A percentile compares a stretch with the other conserved stretches of the same genome.
These are phyloP conservation scores for Gryon sp. DNA, from an alignment of 1,140 invertebrate genomes.

Conservation along the genomic window DNA sequence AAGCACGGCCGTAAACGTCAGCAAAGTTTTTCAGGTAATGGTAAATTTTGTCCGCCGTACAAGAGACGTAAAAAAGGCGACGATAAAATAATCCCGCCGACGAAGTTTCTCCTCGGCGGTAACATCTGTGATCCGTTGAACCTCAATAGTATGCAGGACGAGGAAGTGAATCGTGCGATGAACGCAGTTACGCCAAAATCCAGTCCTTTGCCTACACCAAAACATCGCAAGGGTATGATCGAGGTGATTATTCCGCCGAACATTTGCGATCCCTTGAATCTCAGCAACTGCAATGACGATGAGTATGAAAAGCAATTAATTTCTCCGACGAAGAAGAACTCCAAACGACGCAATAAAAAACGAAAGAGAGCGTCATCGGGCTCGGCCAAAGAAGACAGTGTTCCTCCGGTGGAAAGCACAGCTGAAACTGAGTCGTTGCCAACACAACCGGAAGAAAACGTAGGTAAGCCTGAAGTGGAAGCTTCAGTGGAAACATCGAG, in stretches of 20 bases:
- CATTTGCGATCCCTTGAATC: slow-evolving; percentile 93
- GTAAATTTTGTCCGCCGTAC: slow-evolving; percentile 79
- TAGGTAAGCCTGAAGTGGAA: neutral
- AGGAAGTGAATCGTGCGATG: slow-evolving; percentile 90
- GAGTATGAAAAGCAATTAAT: slow-evolving; percentile 88
- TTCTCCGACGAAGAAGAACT: slow-evolving; percentile 83
- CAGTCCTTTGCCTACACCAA: slow-evolving; percentile 92
- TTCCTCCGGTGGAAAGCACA: slow-evolving; percentile 63
- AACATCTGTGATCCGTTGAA: slow-evolving; percentile 97
- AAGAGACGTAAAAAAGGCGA: slow-evolving; percentile 87
- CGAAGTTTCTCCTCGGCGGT: slow-evolving; percentile 96
- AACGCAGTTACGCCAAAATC: slow-evolving; percentile 93
- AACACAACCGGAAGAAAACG: slow-evolving; percentile 27
- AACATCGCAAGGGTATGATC: slow-evolving; percentile 88
- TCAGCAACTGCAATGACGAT: slow-evolving; percentile 89
- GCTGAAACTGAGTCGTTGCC: slow-evolving; percentile 46
- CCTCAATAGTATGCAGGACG: slow-evolving; percentile 93
- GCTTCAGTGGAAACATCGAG: neutral
- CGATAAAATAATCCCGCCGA: slow-evolving; percentile 83
- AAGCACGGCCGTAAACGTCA: slow-evolving; percentile 79
- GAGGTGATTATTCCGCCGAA: slow-evolving; percentile 96
- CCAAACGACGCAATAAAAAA: slow-evolving; percentile 81
- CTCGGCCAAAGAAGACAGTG: slow-evolving; percentile 75
- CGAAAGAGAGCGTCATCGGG: slow-evolving; percentile 80
- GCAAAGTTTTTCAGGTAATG: slow-evolving; percentile 79